Base-by-base conservation (phyloP, 2,888 invertebrate species). In the Philhelius pedissequus region DNA sequence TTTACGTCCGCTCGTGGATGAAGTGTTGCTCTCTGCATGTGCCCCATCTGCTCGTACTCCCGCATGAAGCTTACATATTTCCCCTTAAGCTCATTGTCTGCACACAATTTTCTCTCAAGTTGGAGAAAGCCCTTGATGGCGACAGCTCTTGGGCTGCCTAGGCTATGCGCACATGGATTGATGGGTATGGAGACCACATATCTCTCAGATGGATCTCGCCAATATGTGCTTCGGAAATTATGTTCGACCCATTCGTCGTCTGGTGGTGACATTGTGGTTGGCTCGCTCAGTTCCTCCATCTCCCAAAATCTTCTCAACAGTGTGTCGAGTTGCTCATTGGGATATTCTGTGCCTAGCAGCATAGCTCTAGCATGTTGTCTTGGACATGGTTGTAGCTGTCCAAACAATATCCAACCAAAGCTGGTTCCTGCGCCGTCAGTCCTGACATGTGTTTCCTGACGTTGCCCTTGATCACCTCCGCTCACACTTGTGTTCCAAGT, bases 231-330 rank as follows among this genome's bases (percentile, higher is more conserved):
- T n/a, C 18, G 35, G 18, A 75, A 75, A 18, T 75, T 75, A 3
- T 32, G 15, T 30, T 75, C 74, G 20, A 66, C 43, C 66, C 52
- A 73, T 62, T 74, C 52, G 20, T 43, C 45, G 11, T 74, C 74
- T 64, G 38, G 5, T 5, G 38, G 5, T 5, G 38, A 38, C n/a
- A 6, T 4, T 2, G n/a, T 6, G 6, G n/a, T 5, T 38, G 4
- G n/a, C n/a, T 2, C n/a, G n/a, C n/a, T n/a, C 4, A 13, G 35
- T 4, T 35, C 11, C 13, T 35, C 3, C 6, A 74, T 52, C 35
- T 73, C 71, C 60, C 71, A 71, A 48, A 71, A 35, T 50, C 3
- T 48, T 20, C 60, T 48, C 50, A 71, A 11, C 15, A 35, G 25
- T 18, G 60, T 48, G 38, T 18, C 11, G n/a, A 74, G 64, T 13